Evolutionary conservation across 2,113 vertebrate genomes (phyloP).

Genomic region (Rhinopithecus roxellana): DNA sequence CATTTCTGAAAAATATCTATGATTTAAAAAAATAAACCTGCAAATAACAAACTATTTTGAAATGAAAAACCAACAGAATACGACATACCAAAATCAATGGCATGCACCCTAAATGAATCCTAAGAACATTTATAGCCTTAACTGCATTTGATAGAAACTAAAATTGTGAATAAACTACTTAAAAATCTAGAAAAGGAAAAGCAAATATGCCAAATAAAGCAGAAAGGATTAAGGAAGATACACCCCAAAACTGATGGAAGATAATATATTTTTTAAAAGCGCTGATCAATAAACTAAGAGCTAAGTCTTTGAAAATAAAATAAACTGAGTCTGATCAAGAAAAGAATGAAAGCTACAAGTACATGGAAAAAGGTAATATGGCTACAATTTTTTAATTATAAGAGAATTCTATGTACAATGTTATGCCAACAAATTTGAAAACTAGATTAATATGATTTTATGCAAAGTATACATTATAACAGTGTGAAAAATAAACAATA

Average conservation of each 20-base stretch:
- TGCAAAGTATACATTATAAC: neutral
- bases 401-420: neutral
- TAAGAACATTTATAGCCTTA: neutral
- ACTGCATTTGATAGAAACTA: neutral
- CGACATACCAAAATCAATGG: neutral
- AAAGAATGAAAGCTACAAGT: neutral
- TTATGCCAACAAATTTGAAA: neutral
- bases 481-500: neutral
- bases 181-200: conserved; percentile 12
- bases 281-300: neutral
- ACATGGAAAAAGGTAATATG: neutral
- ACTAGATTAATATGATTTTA: neutral
- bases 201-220: neutral
- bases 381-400: neutral
- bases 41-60: neutral
- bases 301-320: neutral
- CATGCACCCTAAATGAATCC: neutral
- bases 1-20: neutral
- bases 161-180: neutral
- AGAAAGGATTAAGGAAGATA: neutral
- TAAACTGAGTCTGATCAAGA: neutral
- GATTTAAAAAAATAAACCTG: neutral
- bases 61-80: neutral
- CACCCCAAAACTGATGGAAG: neutral
- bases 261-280: neutral